These are phyloP conservation scores for Calameuta filiformis DNA, from an alignment of 2,888 invertebrate species.

Conservation along the genomic window DNA sequence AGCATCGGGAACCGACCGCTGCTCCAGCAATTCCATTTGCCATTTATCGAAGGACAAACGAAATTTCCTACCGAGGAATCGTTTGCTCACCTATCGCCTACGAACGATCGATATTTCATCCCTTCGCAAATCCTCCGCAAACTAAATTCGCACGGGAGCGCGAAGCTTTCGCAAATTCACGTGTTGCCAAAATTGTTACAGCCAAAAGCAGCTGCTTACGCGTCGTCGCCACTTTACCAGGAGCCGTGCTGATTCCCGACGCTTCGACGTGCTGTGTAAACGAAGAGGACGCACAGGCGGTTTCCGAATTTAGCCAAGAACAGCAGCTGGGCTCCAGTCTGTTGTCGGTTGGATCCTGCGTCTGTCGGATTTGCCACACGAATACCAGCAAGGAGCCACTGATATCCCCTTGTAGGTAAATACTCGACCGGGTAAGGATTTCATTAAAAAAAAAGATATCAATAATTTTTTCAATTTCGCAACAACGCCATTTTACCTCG, in stretches of 20 bases:
- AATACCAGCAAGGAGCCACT: conserved; percentile 67
- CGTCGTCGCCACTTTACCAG: conserved; percentile 43
- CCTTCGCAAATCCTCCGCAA: no score
- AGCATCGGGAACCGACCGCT: not conserved
- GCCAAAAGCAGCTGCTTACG: conserved; percentile 44
- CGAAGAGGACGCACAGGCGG: conserved; percentile 42
- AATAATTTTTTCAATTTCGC: no score
- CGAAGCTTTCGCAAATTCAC: not conserved
- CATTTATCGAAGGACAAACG: not conserved
- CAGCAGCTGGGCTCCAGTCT: conserved; percentile 42
- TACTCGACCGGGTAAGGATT: no score
- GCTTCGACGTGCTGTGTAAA: conserved; percentile 41
- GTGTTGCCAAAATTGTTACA: conserved; percentile 30
- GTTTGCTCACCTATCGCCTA: not conserved
- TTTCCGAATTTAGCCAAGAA: conserved; percentile 42
- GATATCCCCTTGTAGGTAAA: conserved; percentile 71
- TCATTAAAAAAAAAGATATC: no score
- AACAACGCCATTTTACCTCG: no score
- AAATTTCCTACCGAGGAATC: not conserved
- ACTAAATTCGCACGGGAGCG: no score
- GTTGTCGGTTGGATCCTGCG: conserved; percentile 70
- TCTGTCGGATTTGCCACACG: conserved; percentile 75
- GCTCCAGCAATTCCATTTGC: not conserved
- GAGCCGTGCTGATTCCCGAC: conserved; percentile 38
- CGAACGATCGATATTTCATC: not conserved